phyloP scores from a whole-genome alignment of 2,888 invertebrate species.

The Acleris laterana region DNA sequence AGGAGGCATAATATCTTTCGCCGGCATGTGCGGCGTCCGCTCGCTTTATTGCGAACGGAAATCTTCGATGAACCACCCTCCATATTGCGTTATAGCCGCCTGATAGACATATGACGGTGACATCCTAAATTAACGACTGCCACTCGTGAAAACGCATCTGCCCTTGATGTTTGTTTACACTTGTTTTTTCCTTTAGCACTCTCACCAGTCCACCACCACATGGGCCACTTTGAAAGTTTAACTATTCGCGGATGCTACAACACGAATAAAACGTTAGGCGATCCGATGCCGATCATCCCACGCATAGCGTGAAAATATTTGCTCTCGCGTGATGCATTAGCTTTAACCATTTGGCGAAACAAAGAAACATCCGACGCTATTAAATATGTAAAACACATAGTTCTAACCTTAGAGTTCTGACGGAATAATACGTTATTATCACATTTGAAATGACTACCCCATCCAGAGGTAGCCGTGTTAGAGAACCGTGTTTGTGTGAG shows the following conservation, averaged over 20 bases:
- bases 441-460: slow-evolving; percentile 27
- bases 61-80: slow-evolving; percentile 58
- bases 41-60: slow-evolving; percentile 77
- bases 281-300: slow-evolving; percentile 12
- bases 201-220: neutral
- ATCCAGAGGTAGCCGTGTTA: neutral
- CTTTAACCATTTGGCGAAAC: slow-evolving; percentile 28
- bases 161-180: slow-evolving; percentile 28
- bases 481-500: no score
- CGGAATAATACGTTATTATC: slow-evolving; percentile 5
- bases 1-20: slow-evolving; percentile 68
- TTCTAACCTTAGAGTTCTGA: slow-evolving; percentile 19
- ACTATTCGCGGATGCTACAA: slow-evolving; percentile 20
- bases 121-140: slow-evolving; percentile 59
- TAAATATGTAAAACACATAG: slow-evolving; percentile 36
- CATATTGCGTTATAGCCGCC: slow-evolving; percentile 57
- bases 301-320: slow-evolving; percentile 34
- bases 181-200: slow-evolving; percentile 11
- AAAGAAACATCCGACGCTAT: slow-evolving; percentile 25
- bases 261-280: slow-evolving; percentile 14
- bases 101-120: slow-evolving; percentile 71
- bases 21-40: slow-evolving; percentile 62
- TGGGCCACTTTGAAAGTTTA: slow-evolving; percentile 23
- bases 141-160: slow-evolving; percentile 36
- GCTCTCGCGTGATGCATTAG: slow-evolving; percentile 33